These are phyloP conservation scores for Caenorhabditis virilis DNA, from an alignment of 2,888 invertebrate species.

Conservation along the genomic window DNA sequence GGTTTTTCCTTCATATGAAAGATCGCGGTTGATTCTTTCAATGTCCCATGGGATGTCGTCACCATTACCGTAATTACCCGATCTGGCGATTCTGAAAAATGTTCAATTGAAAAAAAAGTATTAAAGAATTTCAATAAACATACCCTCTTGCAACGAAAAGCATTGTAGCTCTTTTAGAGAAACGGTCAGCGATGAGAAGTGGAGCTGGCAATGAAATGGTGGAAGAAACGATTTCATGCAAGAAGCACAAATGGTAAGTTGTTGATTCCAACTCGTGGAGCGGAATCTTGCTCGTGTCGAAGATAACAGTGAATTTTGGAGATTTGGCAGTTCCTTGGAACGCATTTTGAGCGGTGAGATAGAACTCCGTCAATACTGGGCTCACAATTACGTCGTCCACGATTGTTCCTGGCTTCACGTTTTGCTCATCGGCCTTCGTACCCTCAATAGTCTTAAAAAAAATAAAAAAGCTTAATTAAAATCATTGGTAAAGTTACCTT, in stretches of 20 bases:
- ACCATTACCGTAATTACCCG: background rate
- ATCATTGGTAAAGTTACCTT: background rate
- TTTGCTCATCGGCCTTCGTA: constrained; percentile 4
- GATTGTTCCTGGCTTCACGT: constrained; percentile 36
- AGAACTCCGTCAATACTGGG: constrained; percentile 31
- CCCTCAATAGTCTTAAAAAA: background rate
- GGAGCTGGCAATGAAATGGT: constrained; percentile 28
- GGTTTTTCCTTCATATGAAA: background rate
- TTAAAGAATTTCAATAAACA: background rate
- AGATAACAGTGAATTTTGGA: constrained; percentile 22
- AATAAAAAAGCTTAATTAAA: background rate
- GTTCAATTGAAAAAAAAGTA: background rate
- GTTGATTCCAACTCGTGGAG: constrained; percentile 6
- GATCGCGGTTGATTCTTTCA: background rate
- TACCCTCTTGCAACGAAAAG: constrained; percentile 10
- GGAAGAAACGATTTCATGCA: constrained; percentile 32
- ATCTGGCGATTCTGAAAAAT: background rate
- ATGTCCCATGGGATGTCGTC: background rate
- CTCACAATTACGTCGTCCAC: constrained; percentile 27
- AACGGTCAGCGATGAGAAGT: constrained; percentile 21
- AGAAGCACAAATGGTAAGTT: constrained; percentile 19
- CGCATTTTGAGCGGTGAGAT: constrained; percentile 19
- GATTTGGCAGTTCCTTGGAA: constrained; percentile 39
- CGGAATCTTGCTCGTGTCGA: background rate
- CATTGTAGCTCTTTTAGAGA: constrained; percentile 26